Conservation (phyloP, 2,888 invertebrate genomes). For the Orthosia cruda region DNA sequence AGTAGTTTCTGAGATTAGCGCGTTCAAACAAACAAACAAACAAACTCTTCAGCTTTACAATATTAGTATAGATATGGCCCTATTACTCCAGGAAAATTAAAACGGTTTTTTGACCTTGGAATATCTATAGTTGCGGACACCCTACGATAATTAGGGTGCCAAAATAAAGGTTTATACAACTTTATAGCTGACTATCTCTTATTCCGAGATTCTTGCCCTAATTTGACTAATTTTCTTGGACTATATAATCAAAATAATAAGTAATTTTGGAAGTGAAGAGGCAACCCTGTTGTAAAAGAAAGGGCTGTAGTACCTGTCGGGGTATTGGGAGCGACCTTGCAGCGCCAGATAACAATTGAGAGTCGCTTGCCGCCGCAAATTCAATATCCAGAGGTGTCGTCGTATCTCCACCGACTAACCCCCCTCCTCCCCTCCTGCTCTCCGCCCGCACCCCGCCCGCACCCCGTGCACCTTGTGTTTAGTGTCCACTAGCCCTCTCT, state of each 20-base stretch:
- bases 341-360: conserved; percentile 90
- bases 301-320: conserved; percentile 87
- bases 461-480: conserved; percentile 82
- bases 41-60: no score
- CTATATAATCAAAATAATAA: not conserved
- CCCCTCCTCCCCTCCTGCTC: conserved; percentile 50
- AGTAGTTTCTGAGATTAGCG: no score
- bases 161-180: no score
- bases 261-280: conserved; percentile 24
- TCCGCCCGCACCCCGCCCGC: conserved; percentile 54
- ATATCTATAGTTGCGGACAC: no score
- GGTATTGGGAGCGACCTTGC: conserved; percentile 87
- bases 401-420: conserved; percentile 67
- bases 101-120: no score
- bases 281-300: conserved; percentile 85
- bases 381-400: conserved; percentile 91
- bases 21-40: no score
- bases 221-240: no score
- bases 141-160: no score
- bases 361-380: conserved; percentile 87
- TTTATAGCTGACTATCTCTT: no score
- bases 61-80: no score
- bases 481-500: conserved; percentile 84
- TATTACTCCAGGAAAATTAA: no score
- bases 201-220: no score